Percentiles rank a stretch among this genome's conserved stretches.
Conservation (phyloP, 2,797 vertebrate species). For the Odontamblyopus lacepedii region DNA sequence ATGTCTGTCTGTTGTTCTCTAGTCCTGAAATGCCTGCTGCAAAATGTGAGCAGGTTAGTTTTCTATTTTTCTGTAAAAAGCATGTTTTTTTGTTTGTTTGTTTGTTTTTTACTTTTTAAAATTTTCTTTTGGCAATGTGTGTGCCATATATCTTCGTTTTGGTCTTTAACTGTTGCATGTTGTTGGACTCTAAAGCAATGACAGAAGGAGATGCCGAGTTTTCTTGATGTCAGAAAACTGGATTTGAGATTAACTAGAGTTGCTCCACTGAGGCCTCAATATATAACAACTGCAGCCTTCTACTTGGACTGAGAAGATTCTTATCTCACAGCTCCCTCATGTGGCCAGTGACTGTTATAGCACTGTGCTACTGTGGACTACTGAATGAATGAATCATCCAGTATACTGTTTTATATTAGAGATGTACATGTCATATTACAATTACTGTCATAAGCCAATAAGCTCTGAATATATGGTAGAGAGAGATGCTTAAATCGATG, state of each 20-base stretch:
- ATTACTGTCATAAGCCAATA: slow-evolving; percentile 61
- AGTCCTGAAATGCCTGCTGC: slow-evolving; percentile 39
- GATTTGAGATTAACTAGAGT: slow-evolving; percentile 26
- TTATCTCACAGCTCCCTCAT: slow-evolving; percentile 49
- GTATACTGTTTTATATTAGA: slow-evolving; percentile 53
- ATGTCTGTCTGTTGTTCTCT: slow-evolving; percentile 43
- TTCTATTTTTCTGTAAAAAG: slow-evolving; percentile 45
- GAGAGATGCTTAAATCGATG: slow-evolving; percentile 60
- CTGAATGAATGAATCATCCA: slow-evolving; percentile 39
- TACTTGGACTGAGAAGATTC: slow-evolving; percentile 28
- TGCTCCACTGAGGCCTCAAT: slow-evolving; percentile 31
- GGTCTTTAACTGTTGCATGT: slow-evolving; percentile 48
- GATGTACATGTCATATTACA: slow-evolving; percentile 63
- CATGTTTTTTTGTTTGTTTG: slow-evolving; percentile 40
- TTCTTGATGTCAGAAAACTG: slow-evolving; percentile 9
- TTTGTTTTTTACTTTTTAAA: background rate
- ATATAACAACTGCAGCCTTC: slow-evolving; percentile 29
- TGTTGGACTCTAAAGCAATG: slow-evolving; percentile 28
- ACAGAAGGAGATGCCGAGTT: slow-evolving; percentile 10
- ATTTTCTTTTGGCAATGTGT: background rate
- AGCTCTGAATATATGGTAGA: slow-evolving; percentile 68
- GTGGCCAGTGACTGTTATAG: slow-evolving; percentile 56
- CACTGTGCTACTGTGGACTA: slow-evolving; percentile 20
- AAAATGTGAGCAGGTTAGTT: slow-evolving; percentile 19
- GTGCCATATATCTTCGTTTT: slow-evolving; percentile 29